Evolutionary conservation across 2,113 vertebrate species (phyloP).

Genomic region (Sinocyclocheilus grahami): DNA sequence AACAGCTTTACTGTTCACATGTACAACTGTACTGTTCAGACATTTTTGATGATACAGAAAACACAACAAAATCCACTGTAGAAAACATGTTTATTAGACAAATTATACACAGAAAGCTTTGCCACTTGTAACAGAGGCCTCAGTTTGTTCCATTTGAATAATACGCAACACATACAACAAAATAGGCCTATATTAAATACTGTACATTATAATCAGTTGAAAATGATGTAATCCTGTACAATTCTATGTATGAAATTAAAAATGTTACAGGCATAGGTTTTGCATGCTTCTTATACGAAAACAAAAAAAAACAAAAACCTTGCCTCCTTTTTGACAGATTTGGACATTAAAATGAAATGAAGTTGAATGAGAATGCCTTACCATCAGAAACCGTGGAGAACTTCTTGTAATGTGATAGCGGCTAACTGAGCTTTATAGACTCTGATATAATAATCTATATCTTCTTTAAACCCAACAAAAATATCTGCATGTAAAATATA

Average conservation of each 20-base stretch:
- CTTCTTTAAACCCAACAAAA: constrained; percentile 82
- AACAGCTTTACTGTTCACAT: neutral
- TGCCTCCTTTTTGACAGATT: constrained; percentile 78
- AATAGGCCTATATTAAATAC: constrained; percentile 99
- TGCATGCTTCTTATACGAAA: constrained; percentile 91
- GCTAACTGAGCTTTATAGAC: constrained; percentile 87
- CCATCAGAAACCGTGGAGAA: constrained; percentile 82
- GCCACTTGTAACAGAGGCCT: constrained; percentile 99
- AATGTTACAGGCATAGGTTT: constrained; percentile 91
- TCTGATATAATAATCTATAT: constrained; percentile 88
- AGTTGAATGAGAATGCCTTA: constrained; percentile 68
- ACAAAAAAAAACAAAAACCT: constrained; percentile 66
- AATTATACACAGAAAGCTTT: constrained; percentile 99
- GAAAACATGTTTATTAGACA: constrained; percentile 99
- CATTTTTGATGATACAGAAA: constrained; percentile 50
- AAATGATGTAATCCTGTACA: constrained; percentile 92
- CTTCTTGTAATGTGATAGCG: constrained; percentile 87
- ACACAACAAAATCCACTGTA: constrained; percentile 83
- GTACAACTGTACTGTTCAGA: neutral
- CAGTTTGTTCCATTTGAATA: constrained; percentile 96
- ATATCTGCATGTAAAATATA: constrained; percentile 96
- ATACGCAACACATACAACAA: constrained; percentile 99
- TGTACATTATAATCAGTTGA: constrained; percentile 92
- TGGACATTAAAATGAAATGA: constrained; percentile 67
- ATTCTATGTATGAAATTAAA: constrained; percentile 89